Conservation (phyloP, 2,113 vertebrate species). For the Agapornis roseicollis region DNA sequence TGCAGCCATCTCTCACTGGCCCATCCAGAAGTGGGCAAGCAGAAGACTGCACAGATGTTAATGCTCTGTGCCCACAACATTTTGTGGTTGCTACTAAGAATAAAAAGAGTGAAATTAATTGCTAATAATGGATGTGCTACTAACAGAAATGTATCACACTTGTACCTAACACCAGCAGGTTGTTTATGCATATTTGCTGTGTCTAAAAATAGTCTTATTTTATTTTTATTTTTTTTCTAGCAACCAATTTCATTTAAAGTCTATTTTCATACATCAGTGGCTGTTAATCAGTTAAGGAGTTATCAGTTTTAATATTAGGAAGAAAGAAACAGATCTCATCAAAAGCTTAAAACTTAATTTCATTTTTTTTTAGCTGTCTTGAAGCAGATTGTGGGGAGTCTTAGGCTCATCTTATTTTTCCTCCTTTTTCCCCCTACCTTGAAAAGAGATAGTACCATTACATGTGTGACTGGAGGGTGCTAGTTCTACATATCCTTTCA, state of each 20-base stretch:
- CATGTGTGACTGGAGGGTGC: neutral
- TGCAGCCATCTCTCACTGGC: neutral
- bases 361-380: neutral
- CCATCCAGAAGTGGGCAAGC: neutral
- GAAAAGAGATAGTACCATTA: neutral
- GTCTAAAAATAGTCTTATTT: slow-evolving; percentile 1
- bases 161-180: neutral
- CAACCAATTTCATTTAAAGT: slow-evolving; percentile 19
- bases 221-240: neutral
- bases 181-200: neutral
- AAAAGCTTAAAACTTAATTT: neutral
- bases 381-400: neutral
- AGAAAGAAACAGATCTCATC: slow-evolving; percentile 23
- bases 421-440: neutral
- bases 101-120: slow-evolving; percentile 20
- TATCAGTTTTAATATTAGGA: slow-evolving; percentile 23
- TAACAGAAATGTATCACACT: neutral
- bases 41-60: neutral
- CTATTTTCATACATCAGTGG: neutral
- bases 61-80: neutral
- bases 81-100: slow-evolving; percentile 25
- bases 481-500: neutral
- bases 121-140: slow-evolving; percentile 8
- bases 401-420: neutral
- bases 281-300: slow-evolving; percentile 39